phyloP scores from a whole-genome alignment of 2,888 invertebrate genomes.

The Trachelus troglodyta region DNA sequence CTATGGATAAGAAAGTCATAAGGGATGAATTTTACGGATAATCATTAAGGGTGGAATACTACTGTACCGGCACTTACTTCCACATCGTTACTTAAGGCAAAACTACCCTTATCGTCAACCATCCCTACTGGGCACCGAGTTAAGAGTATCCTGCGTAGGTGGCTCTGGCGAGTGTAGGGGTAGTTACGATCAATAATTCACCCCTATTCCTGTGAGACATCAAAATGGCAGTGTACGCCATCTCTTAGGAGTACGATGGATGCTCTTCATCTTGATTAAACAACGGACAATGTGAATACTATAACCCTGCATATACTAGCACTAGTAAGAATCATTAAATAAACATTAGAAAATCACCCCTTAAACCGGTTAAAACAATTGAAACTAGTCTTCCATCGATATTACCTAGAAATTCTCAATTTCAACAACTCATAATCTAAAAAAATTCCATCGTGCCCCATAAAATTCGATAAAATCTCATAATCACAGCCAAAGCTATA shows the following conservation, averaged over 20 bases:
- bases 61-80: neutral
- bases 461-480: neutral
- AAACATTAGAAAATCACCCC: neutral
- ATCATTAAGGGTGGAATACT: neutral
- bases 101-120: slow-evolving; percentile 27
- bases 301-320: neutral
- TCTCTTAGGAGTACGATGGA: slow-evolving; percentile 44
- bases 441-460: neutral
- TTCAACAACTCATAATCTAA: neutral
- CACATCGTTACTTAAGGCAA: neutral
- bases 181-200: slow-evolving; percentile 53
- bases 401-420: neutral
- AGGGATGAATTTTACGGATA: neutral
- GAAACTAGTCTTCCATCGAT: neutral
- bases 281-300: neutral
- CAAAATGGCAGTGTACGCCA: slow-evolving; percentile 61
- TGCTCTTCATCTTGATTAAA: neutral
- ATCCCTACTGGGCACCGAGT: slow-evolving; percentile 30
- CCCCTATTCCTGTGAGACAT: slow-evolving; percentile 24
- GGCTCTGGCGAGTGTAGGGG: slow-evolving; percentile 48
- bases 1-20: neutral
- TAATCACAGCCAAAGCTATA: neutral
- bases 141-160: slow-evolving; percentile 42
- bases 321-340: neutral
- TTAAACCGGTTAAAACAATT: neutral